Percentiles rank a stretch among this genome's conserved stretches.
phyloP scores from a whole-genome alignment of 2,797 vertebrate genomes.

The Choloepus didactylus region DNA sequence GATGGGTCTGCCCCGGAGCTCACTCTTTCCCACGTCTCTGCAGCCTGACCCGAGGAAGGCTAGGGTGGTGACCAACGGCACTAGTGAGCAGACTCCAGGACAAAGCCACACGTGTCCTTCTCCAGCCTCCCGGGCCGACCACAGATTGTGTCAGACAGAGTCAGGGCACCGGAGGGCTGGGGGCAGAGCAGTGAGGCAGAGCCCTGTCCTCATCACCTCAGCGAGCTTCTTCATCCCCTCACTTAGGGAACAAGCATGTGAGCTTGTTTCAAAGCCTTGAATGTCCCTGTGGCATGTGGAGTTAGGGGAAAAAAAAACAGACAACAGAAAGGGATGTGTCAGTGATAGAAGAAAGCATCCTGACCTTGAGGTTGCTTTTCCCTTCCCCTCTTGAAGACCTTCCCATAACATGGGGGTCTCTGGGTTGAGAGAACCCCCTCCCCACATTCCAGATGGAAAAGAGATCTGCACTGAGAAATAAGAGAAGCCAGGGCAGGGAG shows the following conservation, averaged over 20 bases:
- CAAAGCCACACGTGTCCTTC: too few relatives aligned
- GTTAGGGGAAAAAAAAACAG: not conserved
- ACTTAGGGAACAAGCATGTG: not conserved
- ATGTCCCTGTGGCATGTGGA: too few relatives aligned
- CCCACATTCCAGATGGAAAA: not conserved
- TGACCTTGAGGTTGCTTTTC: not conserved
- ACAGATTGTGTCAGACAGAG: too few relatives aligned
- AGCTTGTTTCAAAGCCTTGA: not conserved
- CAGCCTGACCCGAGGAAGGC: not conserved
- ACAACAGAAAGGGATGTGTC: not conserved
- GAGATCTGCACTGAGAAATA: not conserved
- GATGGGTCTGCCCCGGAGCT: fast-evolving
- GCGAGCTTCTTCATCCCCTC: not conserved
- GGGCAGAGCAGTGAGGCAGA: not conserved
- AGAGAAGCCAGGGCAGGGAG: not conserved
- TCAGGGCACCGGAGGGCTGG: too few relatives aligned
- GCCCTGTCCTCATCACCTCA: not conserved
- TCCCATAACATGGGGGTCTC: not conserved
- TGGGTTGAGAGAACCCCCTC: not conserved
- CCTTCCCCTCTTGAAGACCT: not conserved
- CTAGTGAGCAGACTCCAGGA: not conserved
- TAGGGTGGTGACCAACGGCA: fast-evolving
- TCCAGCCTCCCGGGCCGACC: too few relatives aligned
- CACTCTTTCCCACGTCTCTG: not conserved
- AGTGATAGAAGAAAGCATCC: not conserved